These are phyloP conservation scores for Cataglyphis altisquamis DNA, from an alignment of 2,888 invertebrate species.

Conservation along the genomic window DNA sequence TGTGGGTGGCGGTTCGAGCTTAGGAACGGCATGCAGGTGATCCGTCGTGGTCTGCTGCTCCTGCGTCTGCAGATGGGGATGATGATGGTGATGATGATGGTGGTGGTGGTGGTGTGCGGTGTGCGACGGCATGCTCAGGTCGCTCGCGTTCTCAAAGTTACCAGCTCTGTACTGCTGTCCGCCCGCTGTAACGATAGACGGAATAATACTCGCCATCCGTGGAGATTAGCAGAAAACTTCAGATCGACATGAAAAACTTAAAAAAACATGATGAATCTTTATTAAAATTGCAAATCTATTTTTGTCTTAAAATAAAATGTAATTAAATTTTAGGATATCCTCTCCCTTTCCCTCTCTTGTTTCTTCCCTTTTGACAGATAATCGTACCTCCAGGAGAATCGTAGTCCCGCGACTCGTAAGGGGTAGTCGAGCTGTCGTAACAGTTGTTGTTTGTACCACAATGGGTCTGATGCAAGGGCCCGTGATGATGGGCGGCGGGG, in stretches of 20 bases:
- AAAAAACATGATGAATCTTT: too few species aligned
- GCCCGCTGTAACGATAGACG: slow-evolving; percentile 68
- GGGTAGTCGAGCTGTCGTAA: slow-evolving; percentile 86
- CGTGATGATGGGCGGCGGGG: slow-evolving; percentile 85
- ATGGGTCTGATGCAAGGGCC: slow-evolving; percentile 84
- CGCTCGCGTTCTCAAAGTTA: slow-evolving; percentile 81
- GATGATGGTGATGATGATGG: slow-evolving; percentile 78
- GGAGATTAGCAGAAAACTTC: too few species aligned
- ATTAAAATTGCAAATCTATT: too few species aligned
- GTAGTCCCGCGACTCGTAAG: slow-evolving; percentile 85
- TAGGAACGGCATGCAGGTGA: slow-evolving; percentile 87
- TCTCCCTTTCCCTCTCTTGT: not conserved
- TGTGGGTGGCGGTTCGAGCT: slow-evolving; percentile 87
- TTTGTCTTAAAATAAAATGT: too few species aligned
- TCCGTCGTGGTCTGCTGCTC: slow-evolving; percentile 83
- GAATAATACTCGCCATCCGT: not conserved
- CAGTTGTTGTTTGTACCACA: slow-evolving; percentile 87
- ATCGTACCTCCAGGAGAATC: slow-evolving; percentile 83
- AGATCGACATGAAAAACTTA: too few species aligned
- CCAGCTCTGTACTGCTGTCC: slow-evolving; percentile 81
- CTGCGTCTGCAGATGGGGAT: slow-evolving; percentile 78
- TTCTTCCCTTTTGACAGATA: slow-evolving; percentile 7
- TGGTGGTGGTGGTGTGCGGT: slow-evolving; percentile 80
- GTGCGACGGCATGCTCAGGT: slow-evolving; percentile 83
- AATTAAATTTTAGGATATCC: too few species aligned